Evolutionary conservation across 2,888 invertebrate genomes (phyloP), one percentile per base, ranked within the genome.

Genomic region (Eremobia ochroleuca): DNA sequence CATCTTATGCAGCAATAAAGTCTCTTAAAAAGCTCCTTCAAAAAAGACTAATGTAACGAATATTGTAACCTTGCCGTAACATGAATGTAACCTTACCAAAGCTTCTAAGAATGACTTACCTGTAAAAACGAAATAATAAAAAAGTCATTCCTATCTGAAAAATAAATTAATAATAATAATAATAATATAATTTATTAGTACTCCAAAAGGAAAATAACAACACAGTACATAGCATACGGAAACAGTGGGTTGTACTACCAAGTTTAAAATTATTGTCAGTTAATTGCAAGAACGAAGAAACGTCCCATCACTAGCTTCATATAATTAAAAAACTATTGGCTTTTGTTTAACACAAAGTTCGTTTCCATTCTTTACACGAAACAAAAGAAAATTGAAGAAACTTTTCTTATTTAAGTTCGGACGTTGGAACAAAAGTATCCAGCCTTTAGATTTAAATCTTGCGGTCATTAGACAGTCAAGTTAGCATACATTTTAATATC

Each of bases 401-500:
- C 89, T 94, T 94, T 94, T 92, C 93, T 92, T 94, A 92, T 95
- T 94, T 88, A 92, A 93, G 90, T 93, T 52, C 90, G 77, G 89
- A 90, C 88, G 84, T 82, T 81, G 89, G 87, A 85, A 89, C 89
- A 90, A 93, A 93, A 92, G 92, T 91, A 91, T 90, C 90, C 87
- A 84, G 87, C 83, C 90, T 91, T 90, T 87, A 92, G 92, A 95
- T 95, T 94, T 93, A 93, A 94, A 95, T 94, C 92, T 93, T 86
- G 91, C 77, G 93, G 94, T 94, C 95, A 95, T 95, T 95, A 94
- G 93, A 92, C 91, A 92, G 91, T 90, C 90, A 90, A 93, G 92
- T 94, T 94, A 92, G 93, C 94, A 95, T 95, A 94, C 92, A 95
- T 95, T 95, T 95, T 94, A 94, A 95, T 95, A 94, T 93, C 90